Evolutionary conservation across 2,113 vertebrate genomes (phyloP), one percentile per base, ranked within the genome.

Genomic region (Donacobius atricapilla): DNA sequence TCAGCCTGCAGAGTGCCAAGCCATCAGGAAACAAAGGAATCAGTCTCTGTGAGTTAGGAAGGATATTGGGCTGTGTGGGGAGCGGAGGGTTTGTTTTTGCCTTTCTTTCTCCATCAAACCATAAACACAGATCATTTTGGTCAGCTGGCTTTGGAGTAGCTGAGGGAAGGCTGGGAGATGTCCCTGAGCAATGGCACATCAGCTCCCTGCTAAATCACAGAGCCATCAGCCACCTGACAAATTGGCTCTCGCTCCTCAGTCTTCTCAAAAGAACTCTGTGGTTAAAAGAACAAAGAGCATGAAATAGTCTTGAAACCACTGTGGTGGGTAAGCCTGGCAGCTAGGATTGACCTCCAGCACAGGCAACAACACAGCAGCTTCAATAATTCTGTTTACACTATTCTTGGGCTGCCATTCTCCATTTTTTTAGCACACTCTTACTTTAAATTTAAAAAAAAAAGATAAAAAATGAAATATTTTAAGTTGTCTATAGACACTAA

Each of bases 261-360:
- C 87, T 82, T 44, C 69, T 84, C n/a, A 13, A 61, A 90, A 92
- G 51, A 83, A 40, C 14, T 69, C 80, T 18, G 31, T 75, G 76
- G 28, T 90, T 93, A 42, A 66, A 93, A 92, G 69, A 87, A 95
- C 88, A 93, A 92, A 87, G 69, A 91, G 61, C 60, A 94, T 54
- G 75, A 79, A 94, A 76, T 56, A 84, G 27, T 88, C 84, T 83
- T 88, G 66, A 86, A 94, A 78, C 23, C 68, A 31, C 28, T 93
- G 53, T 40, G 50, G 60, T 8, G 50, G 63, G n/a, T 33, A 82
- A 82, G 44, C 40, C 89, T 93, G 40, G 77, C 72, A 77, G 84
- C 87, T 23, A 33, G 71, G 75, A 90, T 15, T 88, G 75, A 87
- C 72, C 73, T 91, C 68, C 40, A 80, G 50, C 69, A 42, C 47